These are phyloP conservation scores for Leucophora obtusa DNA, from an alignment of 2,888 invertebrate species.

Conservation along the genomic window DNA sequence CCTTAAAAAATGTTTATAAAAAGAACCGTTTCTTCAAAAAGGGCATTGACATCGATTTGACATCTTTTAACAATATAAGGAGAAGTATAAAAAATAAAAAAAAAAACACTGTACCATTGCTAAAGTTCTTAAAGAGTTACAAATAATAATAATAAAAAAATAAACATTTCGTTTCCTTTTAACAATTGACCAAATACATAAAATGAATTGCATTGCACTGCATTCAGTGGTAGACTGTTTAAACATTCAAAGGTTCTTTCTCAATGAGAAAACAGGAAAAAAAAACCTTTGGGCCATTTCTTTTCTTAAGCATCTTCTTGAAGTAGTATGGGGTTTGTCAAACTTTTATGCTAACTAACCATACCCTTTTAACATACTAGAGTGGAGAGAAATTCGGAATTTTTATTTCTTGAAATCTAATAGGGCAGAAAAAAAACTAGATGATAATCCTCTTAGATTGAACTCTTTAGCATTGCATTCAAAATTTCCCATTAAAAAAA, in stretches of 20 bases:
- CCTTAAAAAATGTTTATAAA: neutral
- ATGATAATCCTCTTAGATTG: too few species aligned
- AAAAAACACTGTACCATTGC: neutral
- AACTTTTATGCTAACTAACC: conserved; percentile 26
- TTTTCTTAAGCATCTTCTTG: neutral
- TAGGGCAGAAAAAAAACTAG: too few species aligned
- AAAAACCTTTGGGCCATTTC: conserved; percentile 16
- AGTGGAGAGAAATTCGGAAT: too few species aligned
- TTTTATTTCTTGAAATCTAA: too few species aligned
- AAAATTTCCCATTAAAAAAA: too few species aligned
- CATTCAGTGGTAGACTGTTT: neutral
- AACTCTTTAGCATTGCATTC: too few species aligned
- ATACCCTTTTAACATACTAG: neutral
- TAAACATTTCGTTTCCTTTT: neutral
- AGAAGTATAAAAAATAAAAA: neutral
- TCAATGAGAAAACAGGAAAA: neutral
- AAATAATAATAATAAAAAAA: neutral
- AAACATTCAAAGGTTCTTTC: neutral
- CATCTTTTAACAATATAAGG: conserved; percentile 30
- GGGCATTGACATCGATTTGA: conserved; percentile 57
- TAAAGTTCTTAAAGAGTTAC: neutral
- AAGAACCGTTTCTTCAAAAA: conserved; percentile 52
- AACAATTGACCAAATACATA: conserved; percentile 26
- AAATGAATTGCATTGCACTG: conserved; percentile 27
- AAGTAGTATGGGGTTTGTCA: conserved; percentile 13